A percentile compares a stretch with the other conserved stretches of the same genome.
These are phyloP conservation scores for Calliopum simillimum DNA, from an alignment of 2,888 invertebrate genomes.

Conservation along the genomic window DNA sequence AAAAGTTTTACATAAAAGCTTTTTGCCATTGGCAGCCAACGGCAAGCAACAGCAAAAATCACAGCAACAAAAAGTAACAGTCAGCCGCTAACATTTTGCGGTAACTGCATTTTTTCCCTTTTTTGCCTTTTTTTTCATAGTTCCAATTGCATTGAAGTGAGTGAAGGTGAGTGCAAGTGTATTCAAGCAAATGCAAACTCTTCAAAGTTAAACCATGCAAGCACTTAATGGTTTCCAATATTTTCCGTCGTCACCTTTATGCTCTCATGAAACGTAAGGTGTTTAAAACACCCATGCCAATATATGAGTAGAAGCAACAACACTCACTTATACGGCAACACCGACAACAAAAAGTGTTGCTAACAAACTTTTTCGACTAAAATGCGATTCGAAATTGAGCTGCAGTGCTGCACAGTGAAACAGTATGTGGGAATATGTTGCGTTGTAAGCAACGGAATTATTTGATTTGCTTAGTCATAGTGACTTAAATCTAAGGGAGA, in stretches of 20 bases:
- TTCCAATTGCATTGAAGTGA: not conserved
- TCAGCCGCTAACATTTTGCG: not conserved
- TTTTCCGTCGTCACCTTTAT: conserved; percentile 25
- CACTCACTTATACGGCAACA: too few relatives aligned
- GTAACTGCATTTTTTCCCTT: conserved; percentile 29
- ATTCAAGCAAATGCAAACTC: not conserved
- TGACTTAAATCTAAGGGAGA: too few relatives aligned
- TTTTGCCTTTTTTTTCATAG: not conserved
- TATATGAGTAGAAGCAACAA: not conserved
- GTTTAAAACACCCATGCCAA: conserved; percentile 21
- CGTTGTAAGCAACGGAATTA: too few relatives aligned
- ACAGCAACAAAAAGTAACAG: conserved; percentile 7
- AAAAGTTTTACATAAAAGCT: conserved; percentile 37
- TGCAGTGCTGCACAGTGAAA: too few relatives aligned
- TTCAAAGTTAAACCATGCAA: not conserved
- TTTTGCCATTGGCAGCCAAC: conserved; percentile 49
- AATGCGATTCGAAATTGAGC: too few relatives aligned
- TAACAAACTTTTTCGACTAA: too few relatives aligned
- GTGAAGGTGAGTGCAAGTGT: not conserved
- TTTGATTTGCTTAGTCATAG: too few relatives aligned
- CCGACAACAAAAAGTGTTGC: too few relatives aligned
- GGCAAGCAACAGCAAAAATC: conserved; percentile 25
- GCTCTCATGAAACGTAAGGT: conserved; percentile 15
- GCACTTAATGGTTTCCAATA: conserved; percentile 33
- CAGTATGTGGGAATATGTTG: too few relatives aligned